Evolutionary conservation across 2,888 invertebrate genomes (phyloP).

Genomic region (Melanargia galathea): DNA sequence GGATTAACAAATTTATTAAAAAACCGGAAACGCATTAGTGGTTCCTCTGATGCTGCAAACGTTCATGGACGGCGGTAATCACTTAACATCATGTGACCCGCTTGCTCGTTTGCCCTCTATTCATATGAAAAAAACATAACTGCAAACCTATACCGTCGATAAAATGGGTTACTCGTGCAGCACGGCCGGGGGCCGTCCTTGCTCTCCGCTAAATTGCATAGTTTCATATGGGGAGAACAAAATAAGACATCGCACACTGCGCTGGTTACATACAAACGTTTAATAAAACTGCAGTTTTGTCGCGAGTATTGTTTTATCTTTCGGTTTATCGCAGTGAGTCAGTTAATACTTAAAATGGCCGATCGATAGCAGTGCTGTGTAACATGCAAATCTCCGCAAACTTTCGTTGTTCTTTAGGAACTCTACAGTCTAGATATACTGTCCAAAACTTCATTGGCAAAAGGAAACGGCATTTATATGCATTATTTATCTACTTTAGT

Average conservation of each 20-base stretch:
- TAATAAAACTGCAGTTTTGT: constrained; percentile 10
- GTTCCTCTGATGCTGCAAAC: no score
- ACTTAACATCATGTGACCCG: no score
- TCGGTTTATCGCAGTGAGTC: background rate
- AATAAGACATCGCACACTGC: constrained; percentile 3
- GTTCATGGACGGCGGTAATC: no score
- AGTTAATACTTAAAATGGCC: background rate
- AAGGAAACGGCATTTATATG: background rate
- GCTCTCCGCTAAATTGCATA: constrained; percentile 11
- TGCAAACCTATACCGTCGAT: background rate
- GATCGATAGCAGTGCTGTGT: constrained; percentile 13
- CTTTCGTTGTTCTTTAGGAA: background rate
- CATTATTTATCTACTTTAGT: background rate
- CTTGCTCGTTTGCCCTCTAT: no score
- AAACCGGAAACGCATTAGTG: no score
- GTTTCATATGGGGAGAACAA: constrained; percentile 11
- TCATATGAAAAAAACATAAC: no score
- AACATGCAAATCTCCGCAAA: constrained; percentile 6
- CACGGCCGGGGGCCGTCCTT: constrained; percentile 7
- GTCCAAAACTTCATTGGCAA: background rate
- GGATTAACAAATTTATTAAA: no score
- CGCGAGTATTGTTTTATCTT: background rate
- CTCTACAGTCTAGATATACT: background rate
- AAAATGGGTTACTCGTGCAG: constrained; percentile 14
- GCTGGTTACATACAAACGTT: background rate